Evolutionary conservation across 2,888 invertebrate genomes (phyloP), one percentile per base, ranked within the genome.

Genomic region (Xestobium rufovillosum): DNA sequence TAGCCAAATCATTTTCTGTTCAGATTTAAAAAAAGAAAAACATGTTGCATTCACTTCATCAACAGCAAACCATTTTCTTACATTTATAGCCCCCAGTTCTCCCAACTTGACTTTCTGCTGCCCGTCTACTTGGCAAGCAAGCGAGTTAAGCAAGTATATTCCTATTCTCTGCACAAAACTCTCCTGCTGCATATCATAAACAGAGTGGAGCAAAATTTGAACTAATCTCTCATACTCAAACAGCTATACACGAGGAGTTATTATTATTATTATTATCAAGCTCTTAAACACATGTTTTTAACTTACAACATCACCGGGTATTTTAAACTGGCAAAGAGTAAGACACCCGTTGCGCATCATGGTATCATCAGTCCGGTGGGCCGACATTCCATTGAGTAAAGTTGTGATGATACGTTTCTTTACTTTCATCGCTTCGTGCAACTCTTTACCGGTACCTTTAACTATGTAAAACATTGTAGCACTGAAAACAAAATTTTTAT

Each of bases 281-380:
- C 14, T 17, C 8, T 10, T 27, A 14, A n/a, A 19, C n/a, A 19
- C 23, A 19, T 19, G 6, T 19, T n/a, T n/a, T 32, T 39, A 43
- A 73, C 77, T 69, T 69, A 90, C 90, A 65, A 97, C 89, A 73
- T 96, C 96, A 50, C 78, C 77, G 2, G 96, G 96, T 63, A 97
- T 91, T 61, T 84, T 87, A 61, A 95, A 92, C 66, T 94, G 91
- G 58, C 92, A 94, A 25, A 96, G 71, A 0, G 92, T 92, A 41
- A 96, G 73, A 65, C 95, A 95, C 34, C 94, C 94, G 66, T 97
- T 96, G 36, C 95, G 73, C 78, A 96, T 86, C 91, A 96, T 92
- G 14, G 88, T 91, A 49, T 87, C 83, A 59, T 94, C 91, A 17
- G 78, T 74, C 42, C 79, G 73, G 57, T 91, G 88, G 35, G 78